Conservation (phyloP, 2,113 vertebrate genomes). For the Cranoglanis bouderius region DNA sequence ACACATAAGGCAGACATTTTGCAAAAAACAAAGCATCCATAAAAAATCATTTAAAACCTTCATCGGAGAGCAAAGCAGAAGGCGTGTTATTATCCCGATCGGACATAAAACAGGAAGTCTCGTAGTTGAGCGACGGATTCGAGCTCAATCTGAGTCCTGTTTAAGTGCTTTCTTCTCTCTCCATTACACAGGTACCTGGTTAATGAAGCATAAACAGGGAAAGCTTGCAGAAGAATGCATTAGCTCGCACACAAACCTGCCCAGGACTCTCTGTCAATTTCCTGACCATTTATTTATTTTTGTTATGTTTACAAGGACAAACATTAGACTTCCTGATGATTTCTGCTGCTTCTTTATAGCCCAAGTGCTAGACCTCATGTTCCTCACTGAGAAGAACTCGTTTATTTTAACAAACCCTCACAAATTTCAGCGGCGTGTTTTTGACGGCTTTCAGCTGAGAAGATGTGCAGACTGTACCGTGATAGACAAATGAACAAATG, state of each 20-base stretch:
- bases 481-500: slow-evolving; percentile 21
- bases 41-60: not conserved
- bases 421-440: not conserved
- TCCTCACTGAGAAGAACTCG: not conserved
- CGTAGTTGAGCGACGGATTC: not conserved
- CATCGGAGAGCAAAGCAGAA: not conserved
- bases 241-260: not conserved
- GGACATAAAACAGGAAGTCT: not conserved
- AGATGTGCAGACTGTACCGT: not conserved
- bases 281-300: not conserved
- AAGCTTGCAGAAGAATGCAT: slow-evolving; percentile 29
- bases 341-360: not conserved
- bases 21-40: not conserved
- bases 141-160: slow-evolving; percentile 16
- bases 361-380: not conserved
- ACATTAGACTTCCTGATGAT: slow-evolving; percentile 8
- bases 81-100: not conserved
- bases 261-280: slow-evolving; percentile 29
- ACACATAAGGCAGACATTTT: not conserved
- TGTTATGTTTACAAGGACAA: slow-evolving; percentile 18
- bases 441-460: not conserved
- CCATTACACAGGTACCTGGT: slow-evolving; percentile 46
- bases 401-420: not conserved
- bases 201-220: slow-evolving; percentile 30
- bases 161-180: slow-evolving; percentile 42